These are phyloP conservation scores for Poliocrania exsul DNA, from an alignment of 2,797 vertebrate species.

Conservation along the genomic window DNA sequence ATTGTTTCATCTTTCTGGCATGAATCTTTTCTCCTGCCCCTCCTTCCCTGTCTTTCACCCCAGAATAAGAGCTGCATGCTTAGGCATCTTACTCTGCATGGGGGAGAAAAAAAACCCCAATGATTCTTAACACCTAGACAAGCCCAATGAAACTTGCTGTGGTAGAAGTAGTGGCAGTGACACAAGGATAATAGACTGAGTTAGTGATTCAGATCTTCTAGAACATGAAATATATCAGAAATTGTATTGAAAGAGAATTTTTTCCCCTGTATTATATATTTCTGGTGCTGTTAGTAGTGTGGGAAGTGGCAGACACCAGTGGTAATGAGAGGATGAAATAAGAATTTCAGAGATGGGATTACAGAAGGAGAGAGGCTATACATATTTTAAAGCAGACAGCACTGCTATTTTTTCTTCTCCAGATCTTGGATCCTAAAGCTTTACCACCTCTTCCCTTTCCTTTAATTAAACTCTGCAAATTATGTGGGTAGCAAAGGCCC, in stretches of 20 bases:
- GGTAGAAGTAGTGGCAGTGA: neutral
- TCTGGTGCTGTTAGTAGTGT: neutral
- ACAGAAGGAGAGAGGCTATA: neutral
- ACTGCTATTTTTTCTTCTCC: neutral
- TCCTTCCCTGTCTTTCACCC: neutral
- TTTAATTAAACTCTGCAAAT: neutral
- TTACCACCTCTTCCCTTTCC: neutral
- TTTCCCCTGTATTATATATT: neutral
- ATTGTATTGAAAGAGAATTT: neutral
- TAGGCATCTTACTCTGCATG: neutral
- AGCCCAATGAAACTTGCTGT: neutral
- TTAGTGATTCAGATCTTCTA: neutral
- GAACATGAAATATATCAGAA: neutral
- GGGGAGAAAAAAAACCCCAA: neutral
- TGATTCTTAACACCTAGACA: neutral
- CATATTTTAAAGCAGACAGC: neutral
- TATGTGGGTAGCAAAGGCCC: neutral
- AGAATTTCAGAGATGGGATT: neutral
- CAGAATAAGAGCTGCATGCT: neutral
- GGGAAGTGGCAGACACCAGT: slow-evolving; percentile 41
- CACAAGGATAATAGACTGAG: neutral
- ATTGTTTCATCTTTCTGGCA: neutral
- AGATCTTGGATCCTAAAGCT: neutral
- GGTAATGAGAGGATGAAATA: neutral
- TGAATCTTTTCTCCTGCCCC: neutral